These are phyloP conservation scores for Noctua fimbriata DNA, from an alignment of 2,888 invertebrate species.

Conservation along the genomic window DNA sequence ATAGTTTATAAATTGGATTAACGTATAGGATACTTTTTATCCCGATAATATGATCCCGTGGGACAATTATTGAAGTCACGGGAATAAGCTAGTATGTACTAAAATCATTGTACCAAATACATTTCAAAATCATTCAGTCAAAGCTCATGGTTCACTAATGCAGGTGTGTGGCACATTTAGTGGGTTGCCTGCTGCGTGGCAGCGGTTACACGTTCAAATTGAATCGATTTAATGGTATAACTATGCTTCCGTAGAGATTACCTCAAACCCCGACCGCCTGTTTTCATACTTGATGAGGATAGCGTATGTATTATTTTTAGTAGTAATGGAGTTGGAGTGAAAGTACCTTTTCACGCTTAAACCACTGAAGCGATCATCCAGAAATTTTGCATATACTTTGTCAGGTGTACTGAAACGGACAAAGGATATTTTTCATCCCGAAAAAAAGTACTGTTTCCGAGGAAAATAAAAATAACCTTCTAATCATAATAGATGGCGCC, in stretches of 20 bases:
- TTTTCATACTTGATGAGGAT: conserved; percentile 24
- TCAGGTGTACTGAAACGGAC: too few relatives aligned
- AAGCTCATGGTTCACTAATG: not conserved
- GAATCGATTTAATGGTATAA: not conserved
- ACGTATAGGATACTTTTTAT: too few relatives aligned
- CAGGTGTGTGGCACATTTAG: conserved; percentile 34
- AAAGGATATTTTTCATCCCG: too few relatives aligned
- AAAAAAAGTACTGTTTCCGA: too few relatives aligned
- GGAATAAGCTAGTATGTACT: not conserved
- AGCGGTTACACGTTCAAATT: conserved; percentile 13
- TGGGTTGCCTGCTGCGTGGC: conserved; percentile 7
- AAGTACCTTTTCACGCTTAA: too few relatives aligned
- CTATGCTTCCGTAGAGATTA: not conserved
- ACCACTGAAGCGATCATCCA: too few relatives aligned
- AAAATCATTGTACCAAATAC: not conserved
- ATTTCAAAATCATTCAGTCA: not conserved
- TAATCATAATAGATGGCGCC: too few relatives aligned
- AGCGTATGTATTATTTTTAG: not conserved
- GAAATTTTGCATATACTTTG: too few relatives aligned
- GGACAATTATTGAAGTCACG: too few relatives aligned
- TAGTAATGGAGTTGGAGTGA: not conserved
- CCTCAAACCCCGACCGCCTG: not conserved
- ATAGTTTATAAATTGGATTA: too few relatives aligned
- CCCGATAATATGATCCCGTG: too few relatives aligned
- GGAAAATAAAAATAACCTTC: too few relatives aligned